A percentile compares a stretch with the other conserved stretches of the same genome.
Evolutionary conservation across 2,888 invertebrate genomes (phyloP).

Genomic region (Pimpla rufipes): DNA sequence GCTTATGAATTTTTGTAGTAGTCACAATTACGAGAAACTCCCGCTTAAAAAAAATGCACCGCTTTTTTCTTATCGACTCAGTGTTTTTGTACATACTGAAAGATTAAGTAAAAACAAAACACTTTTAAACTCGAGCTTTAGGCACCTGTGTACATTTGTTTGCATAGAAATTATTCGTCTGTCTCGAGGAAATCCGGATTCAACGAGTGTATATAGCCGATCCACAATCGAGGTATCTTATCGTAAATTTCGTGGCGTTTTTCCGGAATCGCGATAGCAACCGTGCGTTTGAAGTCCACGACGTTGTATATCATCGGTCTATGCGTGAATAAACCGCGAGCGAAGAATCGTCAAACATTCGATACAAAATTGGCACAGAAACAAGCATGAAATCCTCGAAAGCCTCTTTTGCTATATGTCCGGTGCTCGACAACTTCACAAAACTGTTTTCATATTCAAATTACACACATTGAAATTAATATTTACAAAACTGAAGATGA

Average conservation of each 20-base stretch:
- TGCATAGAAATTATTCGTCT: slow-evolving; percentile 30
- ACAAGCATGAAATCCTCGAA: too few relatives aligned
- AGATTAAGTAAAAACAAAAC: neutral
- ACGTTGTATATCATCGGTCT: neutral
- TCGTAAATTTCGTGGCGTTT: slow-evolving; percentile 47
- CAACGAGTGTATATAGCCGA: slow-evolving; percentile 22
- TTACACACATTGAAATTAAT: too few relatives aligned
- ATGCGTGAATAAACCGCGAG: neutral
- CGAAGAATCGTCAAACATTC: slow-evolving; percentile 1
- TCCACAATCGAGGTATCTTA: slow-evolving; percentile 38
- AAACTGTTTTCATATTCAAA: too few relatives aligned
- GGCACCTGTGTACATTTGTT: slow-evolving; percentile 13
- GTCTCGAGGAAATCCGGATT: neutral
- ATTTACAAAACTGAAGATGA: neutral
- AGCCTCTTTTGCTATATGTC: too few relatives aligned
- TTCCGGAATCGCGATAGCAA: slow-evolving; percentile 28
- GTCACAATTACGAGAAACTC: neutral
- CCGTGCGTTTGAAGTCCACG: slow-evolving; percentile 20
- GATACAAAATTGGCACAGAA: neutral
- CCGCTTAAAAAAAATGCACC: neutral
- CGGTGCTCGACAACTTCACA: too few relatives aligned
- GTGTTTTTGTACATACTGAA: neutral
- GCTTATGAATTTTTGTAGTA: neutral
- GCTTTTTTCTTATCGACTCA: neutral
- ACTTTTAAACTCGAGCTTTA: neutral